Evolutionary conservation across 2,888 invertebrate genomes (phyloP), one percentile per base, ranked within the genome.

Genomic region (Timandra comae): DNA sequence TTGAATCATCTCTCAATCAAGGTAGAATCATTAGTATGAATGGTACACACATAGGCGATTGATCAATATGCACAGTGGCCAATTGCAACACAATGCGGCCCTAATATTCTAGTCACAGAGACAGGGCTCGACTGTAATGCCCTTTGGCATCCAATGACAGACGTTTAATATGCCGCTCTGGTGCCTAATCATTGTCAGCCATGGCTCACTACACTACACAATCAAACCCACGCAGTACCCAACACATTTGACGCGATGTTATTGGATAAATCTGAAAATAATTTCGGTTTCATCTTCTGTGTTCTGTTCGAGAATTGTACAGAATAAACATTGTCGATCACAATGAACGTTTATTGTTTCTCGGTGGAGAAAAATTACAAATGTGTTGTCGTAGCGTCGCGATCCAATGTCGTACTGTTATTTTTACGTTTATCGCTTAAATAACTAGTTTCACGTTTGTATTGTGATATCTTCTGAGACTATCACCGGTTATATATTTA

Each of bases 101-200:
- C 56, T 52, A 49, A 53, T 70, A 78, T 77, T 73, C 77, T 35
- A 52, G 40, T 64, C 79, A 69, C 72, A 64, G 38, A 36, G 33
- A 34, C 52, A 52, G 51, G 53, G 50, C 50, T 60, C 22, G 46
- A 35, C 38, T 39, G 40, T 43, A 56, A 58, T 59, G 66, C 64
- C 64, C 66, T 65, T 65, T 56, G 23, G 27, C 21, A 34, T 43
- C 43, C 55, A 56, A 54, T 57, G 62, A 40, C 48, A 52, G 34
- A 26, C 39, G 49, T 62, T 65, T 59, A 56, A 46, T 56, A 65
- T 63, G 52, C 63, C 25, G 33, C 30, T 38, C 26, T 30, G 27
- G 38, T 46, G 36, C 30, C 46, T 48, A 50, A 59, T 56, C 46
- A 41, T 45, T 43, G 49, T 43, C 41, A 47, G 41, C 33, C 12